Percentiles rank a stretch among this genome's conserved stretches.
Conservation (phyloP, 2,797 vertebrate genomes). For the Myiotriccus ornatus region DNA sequence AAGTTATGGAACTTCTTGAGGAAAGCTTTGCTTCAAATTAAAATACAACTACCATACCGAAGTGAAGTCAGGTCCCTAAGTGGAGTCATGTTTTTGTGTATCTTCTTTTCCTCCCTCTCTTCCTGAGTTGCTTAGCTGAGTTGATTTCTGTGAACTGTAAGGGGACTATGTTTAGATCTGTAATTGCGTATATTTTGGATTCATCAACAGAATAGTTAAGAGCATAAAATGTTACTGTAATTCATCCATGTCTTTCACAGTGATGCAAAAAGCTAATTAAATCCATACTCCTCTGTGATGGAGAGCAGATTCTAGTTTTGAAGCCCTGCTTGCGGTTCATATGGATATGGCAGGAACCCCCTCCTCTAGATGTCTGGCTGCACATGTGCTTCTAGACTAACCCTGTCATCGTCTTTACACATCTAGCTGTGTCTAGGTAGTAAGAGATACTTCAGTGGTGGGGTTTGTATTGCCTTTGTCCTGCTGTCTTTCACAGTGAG, state of each 20-base stretch:
- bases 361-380: background rate
- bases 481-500: background rate
- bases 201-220: background rate
- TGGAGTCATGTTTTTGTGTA: background rate
- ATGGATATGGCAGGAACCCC: background rate
- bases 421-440: background rate
- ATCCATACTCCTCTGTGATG: background rate
- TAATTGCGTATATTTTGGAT: slow-evolving; percentile 34
- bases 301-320: background rate
- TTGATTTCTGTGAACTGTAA: background rate
- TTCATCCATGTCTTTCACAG: slow-evolving; percentile 14
- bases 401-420: background rate
- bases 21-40: background rate
- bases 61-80: background rate
- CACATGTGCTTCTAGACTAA: background rate
- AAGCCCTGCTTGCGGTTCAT: background rate
- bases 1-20: background rate
- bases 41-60: background rate
- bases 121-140: background rate
- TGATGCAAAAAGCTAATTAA: background rate
- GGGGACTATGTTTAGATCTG: slow-evolving; percentile 13
- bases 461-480: background rate
- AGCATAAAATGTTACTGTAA: background rate
- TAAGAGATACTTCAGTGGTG: background rate
- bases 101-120: background rate